Conservation (phyloP, 2,888 invertebrate species). For the Ochropleura plecta region DNA sequence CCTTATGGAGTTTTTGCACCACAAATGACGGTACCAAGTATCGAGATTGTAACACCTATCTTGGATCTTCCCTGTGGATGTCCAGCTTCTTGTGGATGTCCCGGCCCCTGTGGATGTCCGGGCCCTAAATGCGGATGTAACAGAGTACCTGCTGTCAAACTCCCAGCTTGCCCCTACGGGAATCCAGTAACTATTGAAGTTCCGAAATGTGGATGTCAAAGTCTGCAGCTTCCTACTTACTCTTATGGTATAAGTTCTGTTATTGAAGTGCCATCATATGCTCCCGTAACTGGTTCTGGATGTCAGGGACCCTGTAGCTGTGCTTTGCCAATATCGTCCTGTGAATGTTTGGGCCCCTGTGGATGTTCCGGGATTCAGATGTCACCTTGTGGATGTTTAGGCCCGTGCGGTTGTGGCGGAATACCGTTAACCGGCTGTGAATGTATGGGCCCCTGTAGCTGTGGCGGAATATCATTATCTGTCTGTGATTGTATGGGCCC, state of each 20-base stretch:
- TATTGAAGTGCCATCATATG: slow-evolving; percentile 58
- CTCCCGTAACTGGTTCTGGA: slow-evolving; percentile 54
- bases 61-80: slow-evolving; percentile 53
- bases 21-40: slow-evolving; percentile 24
- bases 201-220: slow-evolving; percentile 61
- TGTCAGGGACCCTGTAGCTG: slow-evolving; percentile 52
- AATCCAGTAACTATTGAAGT: slow-evolving; percentile 42
- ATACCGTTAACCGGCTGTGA: slow-evolving; percentile 29
- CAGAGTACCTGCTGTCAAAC: slow-evolving; percentile 52
- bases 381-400: slow-evolving; percentile 35
- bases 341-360: slow-evolving; percentile 39
- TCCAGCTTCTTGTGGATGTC: slow-evolving; percentile 22
- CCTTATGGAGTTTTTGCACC: slow-evolving; percentile 35
- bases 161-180: slow-evolving; percentile 48
- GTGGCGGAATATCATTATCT: slow-evolving; percentile 35
- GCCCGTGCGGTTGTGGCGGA: slow-evolving; percentile 28
- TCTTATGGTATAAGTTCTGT: slow-evolving; percentile 49
- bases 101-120: slow-evolving; percentile 54
- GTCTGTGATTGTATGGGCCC: slow-evolving; percentile 48
- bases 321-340: slow-evolving; percentile 22
- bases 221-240: slow-evolving; percentile 16
- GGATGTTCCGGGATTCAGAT: slow-evolving; percentile 15
- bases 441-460: slow-evolving; percentile 44
- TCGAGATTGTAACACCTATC: slow-evolving; percentile 41
- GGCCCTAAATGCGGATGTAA: slow-evolving; percentile 54